phyloP scores from a whole-genome alignment of 2,888 invertebrate genomes.

The Agrotis segetum region DNA sequence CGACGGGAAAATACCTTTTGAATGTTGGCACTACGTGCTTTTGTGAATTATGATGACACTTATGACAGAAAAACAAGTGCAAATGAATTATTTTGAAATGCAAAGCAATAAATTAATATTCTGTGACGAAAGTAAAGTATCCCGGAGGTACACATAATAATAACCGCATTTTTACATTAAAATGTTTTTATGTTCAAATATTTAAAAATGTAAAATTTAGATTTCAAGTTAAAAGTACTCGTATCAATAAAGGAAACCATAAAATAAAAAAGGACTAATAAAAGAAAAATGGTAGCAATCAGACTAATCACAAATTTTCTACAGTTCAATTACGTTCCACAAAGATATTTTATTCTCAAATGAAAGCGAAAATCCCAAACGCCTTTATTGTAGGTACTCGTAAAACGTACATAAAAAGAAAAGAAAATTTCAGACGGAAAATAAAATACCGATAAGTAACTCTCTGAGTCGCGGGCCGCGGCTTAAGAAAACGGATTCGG shows the following conservation, averaged over 20 bases:
- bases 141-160: no score
- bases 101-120: no score
- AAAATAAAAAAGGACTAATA: no score
- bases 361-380: slow-evolving; percentile 4
- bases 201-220: no score
- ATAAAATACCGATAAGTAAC: slow-evolving; percentile 21
- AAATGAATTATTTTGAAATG: no score
- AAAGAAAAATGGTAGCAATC: no score
- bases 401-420: slow-evolving; percentile 17
- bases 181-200: no score
- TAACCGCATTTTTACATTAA: no score
- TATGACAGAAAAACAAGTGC: background rate
- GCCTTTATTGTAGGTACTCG: background rate
- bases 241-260: no score
- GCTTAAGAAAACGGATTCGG: background rate
- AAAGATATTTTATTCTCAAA: background rate
- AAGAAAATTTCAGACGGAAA: slow-evolving; percentile 14
- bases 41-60: background rate
- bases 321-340: slow-evolving; percentile 19
- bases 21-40: background rate
- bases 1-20: background rate
- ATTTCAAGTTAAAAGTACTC: no score
- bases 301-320: background rate
- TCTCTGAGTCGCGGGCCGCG: background rate
- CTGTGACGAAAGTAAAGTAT: no score